Evolutionary conservation across 2,888 invertebrate species (phyloP).

Genomic region (Rhodophaea formosa): DNA sequence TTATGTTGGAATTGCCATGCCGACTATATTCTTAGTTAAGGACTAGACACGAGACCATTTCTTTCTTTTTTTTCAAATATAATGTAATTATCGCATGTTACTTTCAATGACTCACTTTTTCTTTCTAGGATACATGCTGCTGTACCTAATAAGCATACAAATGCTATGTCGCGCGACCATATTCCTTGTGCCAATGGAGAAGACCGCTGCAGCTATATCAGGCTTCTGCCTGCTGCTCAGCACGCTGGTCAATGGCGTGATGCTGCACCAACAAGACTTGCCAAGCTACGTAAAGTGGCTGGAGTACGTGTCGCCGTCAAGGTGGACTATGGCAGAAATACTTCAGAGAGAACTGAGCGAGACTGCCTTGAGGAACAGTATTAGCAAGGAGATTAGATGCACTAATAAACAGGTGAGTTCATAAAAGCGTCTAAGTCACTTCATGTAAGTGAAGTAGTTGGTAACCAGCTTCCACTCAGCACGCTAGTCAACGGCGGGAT

Average conservation of each 20-base stretch:
- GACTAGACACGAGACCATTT: too few relatives aligned
- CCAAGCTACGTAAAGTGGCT: slow-evolving; percentile 85
- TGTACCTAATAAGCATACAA: slow-evolving; percentile 86
- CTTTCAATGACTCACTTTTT: neutral
- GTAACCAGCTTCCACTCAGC: too few relatives aligned
- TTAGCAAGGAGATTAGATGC: slow-evolving; percentile 78
- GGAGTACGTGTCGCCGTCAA: slow-evolving; percentile 85
- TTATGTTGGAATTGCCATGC: too few relatives aligned
- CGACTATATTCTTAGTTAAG: too few relatives aligned
- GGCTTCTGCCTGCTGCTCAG: slow-evolving; percentile 82
- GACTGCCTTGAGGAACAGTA: slow-evolving; percentile 81
- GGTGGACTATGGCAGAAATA: slow-evolving; percentile 87
- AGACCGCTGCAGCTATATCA: slow-evolving; percentile 83
- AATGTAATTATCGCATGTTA: too few relatives aligned
- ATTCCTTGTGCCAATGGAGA: slow-evolving; percentile 84
- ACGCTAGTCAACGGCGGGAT: too few relatives aligned
- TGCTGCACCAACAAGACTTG: slow-evolving; percentile 85
- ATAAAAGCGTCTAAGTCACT: too few relatives aligned
- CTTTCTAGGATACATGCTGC: slow-evolving; percentile 85
- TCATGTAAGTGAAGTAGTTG: too few relatives aligned
- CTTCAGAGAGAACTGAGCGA: slow-evolving; percentile 84
- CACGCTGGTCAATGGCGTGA: slow-evolving; percentile 85
- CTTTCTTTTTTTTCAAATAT: too few relatives aligned
- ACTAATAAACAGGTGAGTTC: slow-evolving; percentile 85
- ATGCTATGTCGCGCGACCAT: slow-evolving; percentile 85